Base-by-base conservation (phyloP, 2,888 invertebrate genomes). In the Malthinus seriepunctatus region DNA sequence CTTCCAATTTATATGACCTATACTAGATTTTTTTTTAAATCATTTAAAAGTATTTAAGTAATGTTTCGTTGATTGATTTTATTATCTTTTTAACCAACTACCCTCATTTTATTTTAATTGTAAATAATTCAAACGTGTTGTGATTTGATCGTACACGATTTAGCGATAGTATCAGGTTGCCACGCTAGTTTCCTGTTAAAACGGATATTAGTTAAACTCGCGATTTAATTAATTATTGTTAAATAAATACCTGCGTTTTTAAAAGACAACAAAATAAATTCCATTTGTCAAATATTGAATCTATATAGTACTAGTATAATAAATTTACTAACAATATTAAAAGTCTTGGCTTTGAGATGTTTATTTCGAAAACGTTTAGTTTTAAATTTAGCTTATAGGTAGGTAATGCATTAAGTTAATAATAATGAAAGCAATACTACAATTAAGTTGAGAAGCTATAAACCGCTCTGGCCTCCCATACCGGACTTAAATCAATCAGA, bases 171-270 rank as follows among this genome's bases (percentile, higher is more conserved):
- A 73, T 72, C 71, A 64, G 56, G 60, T 56, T 63, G 58, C 64
- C 67, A 35, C 15, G 39, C 23, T 2, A 51, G 53, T 71, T 73
- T 73, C 71, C 72, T 69, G 73, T 69, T 67, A 56, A 60, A 69
- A 67, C 69, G 73, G 71, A 73, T 72, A 72, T 72, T 72, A 67
- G 62, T 64, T 69, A 66, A 67, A 66, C 63, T 61, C 23, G 58
- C 64, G 58, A 51, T 39, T 51, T 51, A 49, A 49, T 35, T n/a
- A 33, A 33, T 45, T 45, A 15, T 39, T 44, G 14, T 14, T n/a
- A 8, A 23, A 23, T n/a, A 8, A 23, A 23, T 44, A 23, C n/a
- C 14, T 44, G 31, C 11, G 15, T 44, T 44, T 44, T 12, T 8
- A 44, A 8, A 23, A 23, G 23, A 23, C 23, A 23, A 23, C 23